These are phyloP conservation scores for Eufriesea mexicana DNA, from an alignment of 1,140 invertebrate species.

Conservation along the genomic window DNA sequence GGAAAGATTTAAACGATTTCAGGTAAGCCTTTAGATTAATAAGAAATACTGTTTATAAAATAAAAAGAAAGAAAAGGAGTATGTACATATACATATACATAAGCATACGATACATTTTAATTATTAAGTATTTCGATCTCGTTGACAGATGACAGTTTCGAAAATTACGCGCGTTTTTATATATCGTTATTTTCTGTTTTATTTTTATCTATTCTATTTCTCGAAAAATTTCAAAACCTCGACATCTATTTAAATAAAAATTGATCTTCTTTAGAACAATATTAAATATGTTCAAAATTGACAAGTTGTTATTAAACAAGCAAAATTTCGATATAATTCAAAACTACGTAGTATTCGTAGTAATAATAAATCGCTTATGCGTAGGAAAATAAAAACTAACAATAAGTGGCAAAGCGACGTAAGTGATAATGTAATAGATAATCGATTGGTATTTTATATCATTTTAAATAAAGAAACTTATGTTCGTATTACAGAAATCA, in stretches of 20 bases:
- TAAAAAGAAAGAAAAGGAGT: no score
- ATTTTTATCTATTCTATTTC: background rate
- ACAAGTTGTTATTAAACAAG: background rate
- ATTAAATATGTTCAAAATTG: background rate
- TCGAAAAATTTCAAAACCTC: background rate
- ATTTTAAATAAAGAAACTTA: background rate
- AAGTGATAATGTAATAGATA: background rate
- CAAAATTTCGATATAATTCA: background rate
- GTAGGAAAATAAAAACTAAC: background rate
- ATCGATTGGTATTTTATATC: slow-evolving; percentile 1
- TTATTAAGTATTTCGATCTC: background rate
- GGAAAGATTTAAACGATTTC: slow-evolving; percentile 85
- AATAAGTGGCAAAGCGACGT: background rate
- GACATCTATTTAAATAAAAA: background rate
- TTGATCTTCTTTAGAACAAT: background rate
- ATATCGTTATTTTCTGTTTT: background rate
- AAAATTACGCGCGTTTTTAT: slow-evolving; percentile 21
- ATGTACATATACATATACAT: no score
- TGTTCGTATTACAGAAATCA: slow-evolving; percentile 81
- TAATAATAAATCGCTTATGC: background rate
- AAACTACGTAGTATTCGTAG: background rate
- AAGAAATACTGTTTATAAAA: background rate
- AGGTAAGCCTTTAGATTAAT: slow-evolving; percentile 80
- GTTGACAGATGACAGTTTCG: background rate
- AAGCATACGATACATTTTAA: background rate